A percentile compares a stretch with the other conserved stretches of the same genome.
These are phyloP conservation scores for Neomonachus schauinslandi DNA, from an alignment of 2,113 vertebrate genomes.

Conservation along the genomic window DNA sequence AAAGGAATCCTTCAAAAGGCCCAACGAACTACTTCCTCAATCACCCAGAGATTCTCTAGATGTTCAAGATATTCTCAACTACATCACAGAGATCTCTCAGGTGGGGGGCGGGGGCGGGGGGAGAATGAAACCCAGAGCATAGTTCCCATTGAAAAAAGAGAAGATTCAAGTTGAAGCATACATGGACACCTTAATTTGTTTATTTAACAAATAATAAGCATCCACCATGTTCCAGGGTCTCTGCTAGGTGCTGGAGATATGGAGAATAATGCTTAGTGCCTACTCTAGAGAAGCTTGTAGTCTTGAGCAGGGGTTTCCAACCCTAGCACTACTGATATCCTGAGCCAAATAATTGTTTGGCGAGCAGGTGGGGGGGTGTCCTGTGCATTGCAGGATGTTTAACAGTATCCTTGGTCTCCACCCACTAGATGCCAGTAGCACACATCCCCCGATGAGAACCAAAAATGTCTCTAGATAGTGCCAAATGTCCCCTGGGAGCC, in stretches of 20 bases:
- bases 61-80: neutral
- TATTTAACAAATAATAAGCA: slow-evolving; percentile 16
- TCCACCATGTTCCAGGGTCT: neutral
- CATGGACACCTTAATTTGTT: neutral
- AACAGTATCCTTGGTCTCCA: neutral
- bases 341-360: neutral
- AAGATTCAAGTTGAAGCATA: neutral
- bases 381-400: neutral
- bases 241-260: neutral
- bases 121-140: neutral
- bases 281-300: neutral
- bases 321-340: neutral
- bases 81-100: neutral
- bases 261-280: neutral
- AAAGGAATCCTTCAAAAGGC: neutral
- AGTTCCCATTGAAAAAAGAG: neutral
- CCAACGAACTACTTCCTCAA: neutral
- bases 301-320: neutral
- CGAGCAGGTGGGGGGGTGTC: neutral
- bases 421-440: neutral
- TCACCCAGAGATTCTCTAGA: neutral
- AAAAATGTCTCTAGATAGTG: slow-evolving; percentile 40
- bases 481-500: neutral
- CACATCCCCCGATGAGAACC: neutral
- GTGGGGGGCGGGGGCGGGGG: no score